Percentiles rank a stretch among this genome's conserved stretches.
Conservation (phyloP, 2,888 invertebrate species). For the Rhingia campestris region DNA sequence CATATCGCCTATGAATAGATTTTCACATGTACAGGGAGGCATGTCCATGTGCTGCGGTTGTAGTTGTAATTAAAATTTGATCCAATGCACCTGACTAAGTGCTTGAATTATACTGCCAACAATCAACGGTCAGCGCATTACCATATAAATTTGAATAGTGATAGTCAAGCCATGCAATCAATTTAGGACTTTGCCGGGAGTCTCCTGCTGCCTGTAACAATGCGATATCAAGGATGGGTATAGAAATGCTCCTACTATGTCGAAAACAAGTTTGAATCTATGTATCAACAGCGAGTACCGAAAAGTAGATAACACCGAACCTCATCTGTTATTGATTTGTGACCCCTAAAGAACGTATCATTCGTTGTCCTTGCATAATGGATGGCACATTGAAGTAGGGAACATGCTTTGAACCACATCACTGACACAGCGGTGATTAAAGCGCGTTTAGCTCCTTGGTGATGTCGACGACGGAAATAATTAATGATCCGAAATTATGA, state of each 20-base stretch:
- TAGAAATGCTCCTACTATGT: no score
- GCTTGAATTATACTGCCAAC: constrained; percentile 49
- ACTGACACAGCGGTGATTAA: not conserved
- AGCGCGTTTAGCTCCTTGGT: constrained; percentile 34
- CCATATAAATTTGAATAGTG: constrained; percentile 62
- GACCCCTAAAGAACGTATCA: no score
- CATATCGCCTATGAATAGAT: constrained; percentile 29
- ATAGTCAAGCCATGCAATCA: constrained; percentile 55
- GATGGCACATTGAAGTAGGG: not conserved
- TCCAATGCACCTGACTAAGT: constrained; percentile 64
- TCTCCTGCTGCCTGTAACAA: constrained; percentile 1
- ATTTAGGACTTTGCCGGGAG: constrained; percentile 32
- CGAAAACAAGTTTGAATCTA: no score
- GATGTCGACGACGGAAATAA: constrained; percentile 52
- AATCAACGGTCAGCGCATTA: constrained; percentile 39
- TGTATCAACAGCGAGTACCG: not conserved
- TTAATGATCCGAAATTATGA: constrained; percentile 70
- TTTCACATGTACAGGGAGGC: not conserved
- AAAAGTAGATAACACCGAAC: not conserved
- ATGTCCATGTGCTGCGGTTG: constrained; percentile 3
- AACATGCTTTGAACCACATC: not conserved
- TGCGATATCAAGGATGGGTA: not conserved
- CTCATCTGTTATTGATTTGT: constrained; percentile 24
- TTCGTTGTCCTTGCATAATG: not conserved
- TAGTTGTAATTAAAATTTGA: constrained; percentile 66